Evolutionary conservation across 1,140 invertebrate species (phyloP), one percentile per base, ranked within the genome.

Genomic region (Lamellibrachia luymesi): DNA sequence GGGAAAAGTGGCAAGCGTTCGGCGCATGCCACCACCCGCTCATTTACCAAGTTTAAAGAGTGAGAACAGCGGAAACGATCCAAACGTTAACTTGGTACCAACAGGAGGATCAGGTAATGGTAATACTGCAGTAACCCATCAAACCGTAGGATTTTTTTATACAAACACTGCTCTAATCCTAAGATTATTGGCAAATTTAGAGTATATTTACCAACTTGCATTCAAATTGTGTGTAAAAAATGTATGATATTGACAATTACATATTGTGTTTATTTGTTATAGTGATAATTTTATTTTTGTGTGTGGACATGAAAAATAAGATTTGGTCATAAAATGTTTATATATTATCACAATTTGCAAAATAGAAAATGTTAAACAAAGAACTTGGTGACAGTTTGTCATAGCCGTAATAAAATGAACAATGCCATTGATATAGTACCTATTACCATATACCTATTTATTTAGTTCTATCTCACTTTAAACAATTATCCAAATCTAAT

Each of bases 1-100:
- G 97, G 98, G 98, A 97, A 99, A 99, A 98, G 98, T 99, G 97
- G 98, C 98, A 96, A 98, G 97, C 96, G 98, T 98, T 96, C 98
- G 98, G 97, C 98, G 98, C 96, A 97, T 97, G 96, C 97, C 97
- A 93, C 98, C 98, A 97, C 99, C 99, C 97, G 98, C 98, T 96
- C 99, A 99, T 97, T 97, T 99, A 97, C 98, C 99, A 96, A 99
- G 98, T 97, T 97, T 99, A 97, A 99, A 99, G 97, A 98, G 98
- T 96, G 98, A 99, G 97, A 97, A 97, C 95, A 97, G 97, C 96
- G 97, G 97, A 95, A 97, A 97, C 96, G 97, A 98, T 96, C 97
- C 97, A 95, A 97, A 97, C 95, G 97, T 98, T 93, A 97, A 97
- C 96, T 96, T 98, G 96, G 97, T 98, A 96, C 97, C 97, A 94